Evolutionary conservation across 2,888 invertebrate species (phyloP), one percentile per base, ranked within the genome.

Genomic region (Aethes cnicana): DNA sequence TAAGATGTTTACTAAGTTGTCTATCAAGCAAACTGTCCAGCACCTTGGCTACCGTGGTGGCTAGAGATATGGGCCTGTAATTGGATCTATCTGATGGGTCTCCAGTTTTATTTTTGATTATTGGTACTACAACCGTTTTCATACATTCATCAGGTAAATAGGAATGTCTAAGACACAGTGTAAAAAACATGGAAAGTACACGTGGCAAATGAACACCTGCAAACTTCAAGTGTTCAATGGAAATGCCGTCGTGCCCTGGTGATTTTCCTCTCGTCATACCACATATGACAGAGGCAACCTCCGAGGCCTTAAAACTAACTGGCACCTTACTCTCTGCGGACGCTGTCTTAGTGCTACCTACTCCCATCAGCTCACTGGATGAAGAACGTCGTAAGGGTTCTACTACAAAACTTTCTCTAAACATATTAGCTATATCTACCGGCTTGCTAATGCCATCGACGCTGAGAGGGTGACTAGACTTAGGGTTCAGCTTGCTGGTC

Each of bases 31-130:
- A 1, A 14, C 43, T 9, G 35, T 53, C 46, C 33, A 53, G 26
- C 9, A 52, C 44, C 14, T 46, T 44, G 1, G 52, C 28, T 1
- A 44, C 36, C 4, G 37, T 30, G 8, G 44, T 52, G 0, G 52
- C 52, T 17, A 52, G 21, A 3, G 52, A 52, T 23, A 52, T 52
- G 8, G 52, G 46, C 8, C 52, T 26, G 14, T 52, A 52, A 12
- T 52, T 52, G n/a, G 20, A 9, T 8, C 12, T 21, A 16, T 28
- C 26, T 3, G 41, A 23, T 12, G 26, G 7, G 9, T 53, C 41
- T 3, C 61, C 59, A 0, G 59, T 60, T 30, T 56, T 57, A 21
- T 57, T 55, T 43, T 59, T 61, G 2, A 57, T 32, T 25, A 56
- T 39, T 6, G 56, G 54, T 6, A 56, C 53, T 9, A 56, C 53